Conservation (phyloP, 2,113 vertebrate genomes). For the Brienomyrus longianalis region DNA sequence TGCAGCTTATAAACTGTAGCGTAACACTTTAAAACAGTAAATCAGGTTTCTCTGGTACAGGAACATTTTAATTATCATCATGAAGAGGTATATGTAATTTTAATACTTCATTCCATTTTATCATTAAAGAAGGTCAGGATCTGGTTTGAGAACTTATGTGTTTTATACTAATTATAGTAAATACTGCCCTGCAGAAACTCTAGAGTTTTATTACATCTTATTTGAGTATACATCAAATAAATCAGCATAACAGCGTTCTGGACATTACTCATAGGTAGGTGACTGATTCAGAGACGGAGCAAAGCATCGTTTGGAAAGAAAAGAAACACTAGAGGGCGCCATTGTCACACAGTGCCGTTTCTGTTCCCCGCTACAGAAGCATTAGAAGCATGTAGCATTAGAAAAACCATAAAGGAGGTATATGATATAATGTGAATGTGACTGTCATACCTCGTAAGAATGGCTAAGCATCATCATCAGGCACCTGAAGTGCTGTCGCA, state of each 20-base stretch:
- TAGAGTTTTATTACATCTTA: neutral
- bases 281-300: neutral
- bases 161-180: neutral
- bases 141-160: neutral
- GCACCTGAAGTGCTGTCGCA: neutral
- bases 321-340: neutral
- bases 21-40: neutral
- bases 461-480: neutral
- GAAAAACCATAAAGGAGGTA: neutral
- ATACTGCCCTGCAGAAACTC: neutral
- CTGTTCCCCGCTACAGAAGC: neutral
- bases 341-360: neutral
- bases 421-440: neutral
- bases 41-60: neutral
- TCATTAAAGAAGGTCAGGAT: neutral
- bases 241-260: neutral
- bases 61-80: neutral
- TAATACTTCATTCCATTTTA: neutral
- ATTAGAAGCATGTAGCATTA: neutral
- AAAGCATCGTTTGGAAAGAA: neutral
- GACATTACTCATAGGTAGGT: neutral
- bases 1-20: neutral
- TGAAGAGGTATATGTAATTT: neutral
- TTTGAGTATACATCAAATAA: neutral
- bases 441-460: conserved; percentile 10